phyloP scores from a whole-genome alignment of 2,113 vertebrate species.

The Hypocryptadius cinnamomeus region DNA sequence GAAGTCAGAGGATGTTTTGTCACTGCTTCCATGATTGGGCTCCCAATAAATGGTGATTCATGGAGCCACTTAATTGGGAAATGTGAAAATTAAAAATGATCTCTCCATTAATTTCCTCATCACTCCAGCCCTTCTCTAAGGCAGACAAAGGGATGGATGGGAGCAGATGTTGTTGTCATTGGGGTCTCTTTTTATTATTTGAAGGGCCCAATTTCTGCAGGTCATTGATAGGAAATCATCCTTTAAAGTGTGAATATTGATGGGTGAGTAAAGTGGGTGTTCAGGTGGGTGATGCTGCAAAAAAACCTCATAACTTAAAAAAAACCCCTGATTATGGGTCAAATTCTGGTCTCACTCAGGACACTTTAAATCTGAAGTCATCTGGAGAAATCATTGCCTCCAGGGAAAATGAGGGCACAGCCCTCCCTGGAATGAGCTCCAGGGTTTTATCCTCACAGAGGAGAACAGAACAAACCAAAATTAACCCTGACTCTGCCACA shows the following conservation, averaged over 20 bases:
- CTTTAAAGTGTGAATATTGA: constrained; percentile 18
- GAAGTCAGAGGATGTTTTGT: not conserved
- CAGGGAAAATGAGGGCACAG: not conserved
- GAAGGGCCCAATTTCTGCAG: not conserved
- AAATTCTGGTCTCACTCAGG: not conserved
- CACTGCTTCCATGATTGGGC: not conserved
- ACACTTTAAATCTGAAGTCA: not conserved
- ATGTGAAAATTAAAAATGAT: constrained; percentile 15
- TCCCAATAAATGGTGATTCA: not conserved
- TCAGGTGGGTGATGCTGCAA: not conserved
- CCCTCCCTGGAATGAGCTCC: not conserved
- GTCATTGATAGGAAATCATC: constrained; percentile 20
- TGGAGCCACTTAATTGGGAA: not conserved
- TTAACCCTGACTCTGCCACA: not conserved
- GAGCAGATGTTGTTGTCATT: constrained; percentile 25
- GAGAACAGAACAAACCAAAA: not conserved
- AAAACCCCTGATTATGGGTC: not conserved
- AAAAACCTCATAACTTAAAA: not conserved
- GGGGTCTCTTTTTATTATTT: constrained; percentile 2
- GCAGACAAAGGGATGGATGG: not conserved
- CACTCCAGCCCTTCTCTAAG: constrained; percentile 6
- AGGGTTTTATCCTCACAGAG: not conserved
- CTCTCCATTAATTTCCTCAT: constrained; percentile 4
- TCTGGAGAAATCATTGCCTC: not conserved
- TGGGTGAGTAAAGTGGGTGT: not conserved